Base-by-base conservation (phyloP, 1,140 invertebrate genomes). In the Saxidomus purpurata region DNA sequence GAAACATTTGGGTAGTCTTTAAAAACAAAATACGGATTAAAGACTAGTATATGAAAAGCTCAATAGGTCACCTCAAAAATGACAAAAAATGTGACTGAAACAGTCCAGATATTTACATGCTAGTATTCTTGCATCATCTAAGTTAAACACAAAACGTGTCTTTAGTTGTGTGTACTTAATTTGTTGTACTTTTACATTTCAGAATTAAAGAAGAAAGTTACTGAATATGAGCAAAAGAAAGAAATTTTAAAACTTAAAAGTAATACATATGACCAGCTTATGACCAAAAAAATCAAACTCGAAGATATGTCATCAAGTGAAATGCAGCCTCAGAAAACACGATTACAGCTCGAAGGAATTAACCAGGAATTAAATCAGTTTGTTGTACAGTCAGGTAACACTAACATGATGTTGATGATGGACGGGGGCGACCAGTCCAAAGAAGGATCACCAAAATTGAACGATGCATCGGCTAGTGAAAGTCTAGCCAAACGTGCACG, bases 181-280 rank as follows among this genome's bases (percentile, higher is more conserved):
- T n/a, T n/a, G n/a, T n/a, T n/a, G n/a, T n/a, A n/a, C n/a, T n/a
- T n/a, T n/a, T n/a, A n/a, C n/a, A n/a, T n/a, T n/a, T 19, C 80
- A 89, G 87, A 81, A 40, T 43, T 89, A 28, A 89, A 83, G 67
- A 82, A 76, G 52, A 89, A 83, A 76, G 87, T 89, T 1, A 83
- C 4, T 36, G 87, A 89, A 34, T 89, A 83, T 76, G 87, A 89
- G 52, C 87, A 89, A 31, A 89, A 59, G 49, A 81, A 80, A 40
- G 79, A 89, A 74, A 36, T 83, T n/a, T 49, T 89, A 28, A 82
- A 89, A 47, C 61, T 59, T 25, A 89, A 89, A 83, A 89, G 87
- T 89, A 76, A 82, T 61, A 82, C 77, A n/a, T 89, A 82, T 55
- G 79, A 89, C 2, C 61, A 71, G 31, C 43, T 89, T 38, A 89